Evolutionary conservation across 2,113 vertebrate species (phyloP), one percentile per base, ranked within the genome.

Genomic region (Malurus melanocephalus): DNA sequence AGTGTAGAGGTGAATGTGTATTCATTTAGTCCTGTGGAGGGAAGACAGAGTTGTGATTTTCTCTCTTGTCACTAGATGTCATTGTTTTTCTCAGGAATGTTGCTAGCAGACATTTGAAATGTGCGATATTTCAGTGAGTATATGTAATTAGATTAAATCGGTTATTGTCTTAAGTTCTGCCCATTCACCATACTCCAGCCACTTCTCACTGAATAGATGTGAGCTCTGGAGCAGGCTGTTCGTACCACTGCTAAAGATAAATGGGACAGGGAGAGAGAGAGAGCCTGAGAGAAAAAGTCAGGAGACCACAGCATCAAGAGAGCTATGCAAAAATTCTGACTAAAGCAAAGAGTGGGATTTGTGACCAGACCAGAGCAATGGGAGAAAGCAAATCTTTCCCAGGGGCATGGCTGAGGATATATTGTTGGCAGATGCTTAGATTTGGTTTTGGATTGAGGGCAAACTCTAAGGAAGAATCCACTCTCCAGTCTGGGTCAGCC

Each of bases 61-160:
- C 85, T 55, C 1, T 96, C 11, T 94, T 87, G 72, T 85, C 97
- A 91, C 97, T 97, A 98, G 98, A 94, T 97, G 97, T 97, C 98
- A 88, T 22, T 62, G 76, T 89, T 72, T 61, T 92, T 94, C 94
- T 64, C 90, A 66, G 35, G 45, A 93, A 69, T 30, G n/a, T 40
- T 87, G 48, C 55, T 78, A 20, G 19, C 20, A 57, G 32, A 17
- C 11, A 3, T 60, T 64, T 62, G 46, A 59, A 84, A 86, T 56
- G 42, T 38, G 28, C 19, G 21, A 0, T 46, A 28, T 59, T 62
- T 66, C 33, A 55, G 4, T 11, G 21, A 61, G 16, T 51, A 20
- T 27, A 23, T 77, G 6, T 42, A 35, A 35, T 55, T 55, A 5
- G 2, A 22, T 52, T 43, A 62, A 9, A 32, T 6, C 4, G 4